Percentiles rank a stretch among this genome's conserved stretches.
Evolutionary conservation across 2,797 vertebrate species (phyloP).

Genomic region (Semotilus atromaculatus): DNA sequence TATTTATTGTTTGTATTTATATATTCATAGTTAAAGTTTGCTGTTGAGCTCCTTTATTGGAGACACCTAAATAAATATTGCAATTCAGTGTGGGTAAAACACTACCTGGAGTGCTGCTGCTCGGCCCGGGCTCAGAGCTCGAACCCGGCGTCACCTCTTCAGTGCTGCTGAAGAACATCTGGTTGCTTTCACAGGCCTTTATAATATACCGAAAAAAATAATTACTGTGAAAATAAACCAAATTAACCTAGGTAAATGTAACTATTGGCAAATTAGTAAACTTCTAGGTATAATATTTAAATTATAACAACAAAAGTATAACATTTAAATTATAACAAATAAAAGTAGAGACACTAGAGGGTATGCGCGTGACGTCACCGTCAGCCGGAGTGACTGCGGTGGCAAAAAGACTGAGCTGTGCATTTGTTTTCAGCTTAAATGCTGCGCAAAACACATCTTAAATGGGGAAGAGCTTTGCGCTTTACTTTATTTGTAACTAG

Average conservation of each 20-base stretch:
- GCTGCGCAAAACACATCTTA: no score
- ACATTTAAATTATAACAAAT: no score
- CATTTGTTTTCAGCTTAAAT: no score
- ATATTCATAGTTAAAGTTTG: not conserved
- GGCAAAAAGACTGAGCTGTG: no score
- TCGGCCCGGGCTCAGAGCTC: conserved; percentile 51
- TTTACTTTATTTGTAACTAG: no score
- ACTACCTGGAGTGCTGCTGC: conserved; percentile 14
- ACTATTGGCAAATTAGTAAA: not conserved
- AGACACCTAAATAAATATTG: not conserved
- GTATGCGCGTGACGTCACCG: no score
- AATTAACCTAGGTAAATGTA: not conserved
- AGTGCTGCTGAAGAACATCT: conserved; percentile 75
- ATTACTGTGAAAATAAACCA: not conserved
- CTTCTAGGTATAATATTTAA: not conserved
- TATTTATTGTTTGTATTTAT: not conserved
- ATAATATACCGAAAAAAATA: no score
- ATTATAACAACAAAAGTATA: not conserved
- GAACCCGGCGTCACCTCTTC: conserved; percentile 70
- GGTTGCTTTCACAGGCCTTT: not conserved
- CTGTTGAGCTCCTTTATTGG: not conserved
- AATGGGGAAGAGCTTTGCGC: no score
- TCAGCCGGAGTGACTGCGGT: no score
- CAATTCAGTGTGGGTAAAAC: not conserved
- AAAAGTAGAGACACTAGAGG: no score